Conservation (phyloP, 1,140 invertebrate species). For the Philotrypesis tridentata region DNA sequence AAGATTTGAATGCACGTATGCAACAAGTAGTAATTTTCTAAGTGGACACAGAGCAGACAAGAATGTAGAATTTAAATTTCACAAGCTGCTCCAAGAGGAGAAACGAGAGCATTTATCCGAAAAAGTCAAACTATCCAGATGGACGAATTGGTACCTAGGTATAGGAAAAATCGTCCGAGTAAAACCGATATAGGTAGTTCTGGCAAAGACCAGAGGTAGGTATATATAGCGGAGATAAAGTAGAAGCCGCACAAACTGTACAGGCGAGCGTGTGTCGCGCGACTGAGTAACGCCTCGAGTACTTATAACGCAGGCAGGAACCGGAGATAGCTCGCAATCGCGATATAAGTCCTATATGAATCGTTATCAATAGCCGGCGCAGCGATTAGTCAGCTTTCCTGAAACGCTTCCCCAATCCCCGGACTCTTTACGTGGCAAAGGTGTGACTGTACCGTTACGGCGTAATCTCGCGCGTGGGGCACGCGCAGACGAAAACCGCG, state of each 20-base stretch:
- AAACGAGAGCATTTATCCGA: not conserved
- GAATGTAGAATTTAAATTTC: too few species aligned
- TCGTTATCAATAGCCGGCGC: not conserved
- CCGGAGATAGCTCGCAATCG: too few species aligned
- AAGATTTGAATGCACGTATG: not conserved
- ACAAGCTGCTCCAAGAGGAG: too few species aligned
- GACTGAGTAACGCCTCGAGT: not conserved
- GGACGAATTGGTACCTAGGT: too few species aligned
- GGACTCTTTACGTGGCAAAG: constrained; percentile 36
- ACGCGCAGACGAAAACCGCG: not conserved
- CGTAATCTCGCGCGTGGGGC: not conserved
- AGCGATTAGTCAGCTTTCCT: constrained; percentile 2
- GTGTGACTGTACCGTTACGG: constrained; percentile 37
- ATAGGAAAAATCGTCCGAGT: too few species aligned
- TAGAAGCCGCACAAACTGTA: not conserved
- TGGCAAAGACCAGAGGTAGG: too few species aligned
- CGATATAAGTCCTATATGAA: not conserved
- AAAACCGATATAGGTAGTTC: too few species aligned
- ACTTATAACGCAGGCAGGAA: too few species aligned
- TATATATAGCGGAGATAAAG: too few species aligned
- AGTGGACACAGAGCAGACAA: not conserved
- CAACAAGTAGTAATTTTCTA: not conserved
- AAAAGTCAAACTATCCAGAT: not conserved
- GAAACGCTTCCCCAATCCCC: too few species aligned
- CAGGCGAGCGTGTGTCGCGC: not conserved